Evolutionary conservation across 1,140 invertebrate species (phyloP).

Genomic region (Atta cephalotes): DNA sequence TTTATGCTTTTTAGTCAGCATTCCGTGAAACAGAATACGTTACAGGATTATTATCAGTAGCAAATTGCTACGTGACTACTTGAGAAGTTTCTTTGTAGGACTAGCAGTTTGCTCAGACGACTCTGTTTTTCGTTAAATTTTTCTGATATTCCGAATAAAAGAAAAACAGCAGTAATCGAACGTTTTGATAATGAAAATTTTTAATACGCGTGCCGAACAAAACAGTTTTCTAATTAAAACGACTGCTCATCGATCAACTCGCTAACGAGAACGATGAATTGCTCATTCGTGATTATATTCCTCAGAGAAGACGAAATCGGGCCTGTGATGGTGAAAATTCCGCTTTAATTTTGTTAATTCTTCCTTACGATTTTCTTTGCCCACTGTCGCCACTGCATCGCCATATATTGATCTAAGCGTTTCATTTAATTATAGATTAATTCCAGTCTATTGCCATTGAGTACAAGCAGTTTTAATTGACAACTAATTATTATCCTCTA

Average conservation of each 20-base stretch:
- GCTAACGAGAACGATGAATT: constrained; percentile 76
- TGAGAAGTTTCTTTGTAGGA: constrained; percentile 20
- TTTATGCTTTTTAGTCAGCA: not conserved
- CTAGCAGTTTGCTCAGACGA: not conserved
- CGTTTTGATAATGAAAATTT: constrained; percentile 65
- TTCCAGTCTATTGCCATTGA: constrained; percentile 5
- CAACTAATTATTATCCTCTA: constrained; percentile 26
- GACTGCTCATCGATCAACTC: constrained; percentile 62
- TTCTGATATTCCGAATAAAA: not conserved
- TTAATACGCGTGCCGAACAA: constrained; percentile 38
- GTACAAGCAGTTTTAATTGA: constrained; percentile 19
- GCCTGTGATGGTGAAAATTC: constrained; percentile 67
- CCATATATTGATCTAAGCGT: not conserved
- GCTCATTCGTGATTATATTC: constrained; percentile 27
- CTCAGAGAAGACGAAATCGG: constrained; percentile 75
- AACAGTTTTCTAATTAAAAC: constrained; percentile 69
- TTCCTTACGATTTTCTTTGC: constrained; percentile 29
- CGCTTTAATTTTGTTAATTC: constrained; percentile 62
- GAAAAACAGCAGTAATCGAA: not conserved
- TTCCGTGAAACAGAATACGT: not conserved
- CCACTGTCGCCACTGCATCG: constrained; percentile 58
- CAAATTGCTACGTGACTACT: not conserved
- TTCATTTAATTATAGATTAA: constrained; percentile 36
- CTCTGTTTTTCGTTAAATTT: constrained; percentile 14
- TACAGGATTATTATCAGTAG: not conserved